Evolutionary conservation across 30 jellyfish, hydroid and myxozoan species (phyloP).

Genomic region (Chironex yamaguchii): DNA sequence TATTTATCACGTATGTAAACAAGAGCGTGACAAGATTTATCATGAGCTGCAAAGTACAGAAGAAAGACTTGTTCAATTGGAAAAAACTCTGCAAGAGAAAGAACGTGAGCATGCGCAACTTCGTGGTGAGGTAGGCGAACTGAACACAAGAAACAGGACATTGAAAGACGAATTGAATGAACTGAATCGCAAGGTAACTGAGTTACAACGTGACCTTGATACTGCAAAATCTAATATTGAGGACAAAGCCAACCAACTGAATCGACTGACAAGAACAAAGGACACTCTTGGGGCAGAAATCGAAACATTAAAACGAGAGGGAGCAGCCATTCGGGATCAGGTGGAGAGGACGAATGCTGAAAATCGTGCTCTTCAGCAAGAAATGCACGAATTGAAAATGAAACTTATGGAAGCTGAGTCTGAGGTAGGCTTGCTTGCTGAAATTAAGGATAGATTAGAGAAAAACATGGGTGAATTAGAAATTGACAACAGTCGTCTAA

Average conservation of each 20-base stretch:
- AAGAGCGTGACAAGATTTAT: slow-evolving; percentile 68
- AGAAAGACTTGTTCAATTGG: slow-evolving; percentile 75
- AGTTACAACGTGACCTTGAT: slow-evolving; percentile 75
- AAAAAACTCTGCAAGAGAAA: slow-evolving; percentile 77
- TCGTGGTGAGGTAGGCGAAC: slow-evolving; percentile 82
- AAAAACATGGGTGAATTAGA: slow-evolving; percentile 72
- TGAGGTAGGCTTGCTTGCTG: slow-evolving; percentile 68
- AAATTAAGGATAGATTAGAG: slow-evolving; percentile 84
- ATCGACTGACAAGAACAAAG: slow-evolving; percentile 76
- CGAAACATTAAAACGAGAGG: slow-evolving; percentile 77
- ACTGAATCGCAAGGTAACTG: slow-evolving; percentile 72
- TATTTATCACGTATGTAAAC: slow-evolving; percentile 51
- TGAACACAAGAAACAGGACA: slow-evolving; percentile 75
- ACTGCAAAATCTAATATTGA: slow-evolving; percentile 57
- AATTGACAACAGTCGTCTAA: slow-evolving; percentile 54
- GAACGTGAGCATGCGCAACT: slow-evolving; percentile 60
- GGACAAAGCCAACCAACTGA: slow-evolving; percentile 83
- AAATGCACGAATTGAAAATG: slow-evolving; percentile 77
- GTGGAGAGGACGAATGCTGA: slow-evolving; percentile 75
- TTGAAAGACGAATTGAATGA: slow-evolving; percentile 77
- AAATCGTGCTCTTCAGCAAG: slow-evolving; percentile 87
- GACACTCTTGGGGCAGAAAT: slow-evolving; percentile 73
- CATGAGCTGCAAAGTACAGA: slow-evolving; percentile 60
- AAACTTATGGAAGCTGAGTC: slow-evolving; percentile 89
- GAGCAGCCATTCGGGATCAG: slow-evolving; percentile 56